These are phyloP conservation scores for Notoglanidium macrostoma DNA, from an alignment of 2,797 vertebrate genomes.

Conservation along the genomic window DNA sequence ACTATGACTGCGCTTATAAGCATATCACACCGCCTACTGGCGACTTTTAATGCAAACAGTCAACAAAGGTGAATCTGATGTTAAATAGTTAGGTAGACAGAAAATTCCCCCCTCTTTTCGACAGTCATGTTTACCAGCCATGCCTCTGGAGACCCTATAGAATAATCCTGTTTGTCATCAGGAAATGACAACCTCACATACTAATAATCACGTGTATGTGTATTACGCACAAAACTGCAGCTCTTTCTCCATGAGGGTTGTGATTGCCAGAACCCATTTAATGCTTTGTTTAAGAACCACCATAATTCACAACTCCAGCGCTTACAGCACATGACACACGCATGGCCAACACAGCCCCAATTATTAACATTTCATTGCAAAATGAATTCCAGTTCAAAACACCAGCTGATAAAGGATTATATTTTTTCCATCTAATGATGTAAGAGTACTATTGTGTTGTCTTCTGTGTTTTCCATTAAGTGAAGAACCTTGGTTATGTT, in stretches of 20 bases:
- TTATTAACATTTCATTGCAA: not conserved
- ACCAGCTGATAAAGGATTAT: not conserved
- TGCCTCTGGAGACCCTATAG: not conserved
- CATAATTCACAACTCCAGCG: constrained; percentile 11
- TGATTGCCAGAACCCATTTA: constrained; percentile 53
- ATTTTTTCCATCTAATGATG: not conserved
- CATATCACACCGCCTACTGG: not conserved
- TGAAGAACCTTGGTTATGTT: not conserved
- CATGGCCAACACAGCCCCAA: not conserved
- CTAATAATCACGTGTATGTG: too few species aligned
- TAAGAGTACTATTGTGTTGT: not conserved
- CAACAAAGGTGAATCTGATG: not conserved
- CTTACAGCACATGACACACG: constrained; percentile 26
- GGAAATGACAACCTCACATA: not conserved
- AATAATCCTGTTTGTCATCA: not conserved
- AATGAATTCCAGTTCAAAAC: not conserved
- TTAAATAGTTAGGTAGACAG: not conserved
- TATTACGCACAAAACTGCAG: not conserved
- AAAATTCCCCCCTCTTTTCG: too few species aligned
- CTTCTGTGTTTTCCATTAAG: not conserved
- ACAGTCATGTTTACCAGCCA: not conserved
- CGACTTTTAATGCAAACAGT: not conserved
- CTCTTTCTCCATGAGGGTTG: constrained; percentile 18
- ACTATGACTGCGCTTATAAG: not conserved
- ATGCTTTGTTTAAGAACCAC: constrained; percentile 33